Evolutionary conservation across 2,888 invertebrate species (phyloP).

Genomic region (Dolichomitus sp.): DNA sequence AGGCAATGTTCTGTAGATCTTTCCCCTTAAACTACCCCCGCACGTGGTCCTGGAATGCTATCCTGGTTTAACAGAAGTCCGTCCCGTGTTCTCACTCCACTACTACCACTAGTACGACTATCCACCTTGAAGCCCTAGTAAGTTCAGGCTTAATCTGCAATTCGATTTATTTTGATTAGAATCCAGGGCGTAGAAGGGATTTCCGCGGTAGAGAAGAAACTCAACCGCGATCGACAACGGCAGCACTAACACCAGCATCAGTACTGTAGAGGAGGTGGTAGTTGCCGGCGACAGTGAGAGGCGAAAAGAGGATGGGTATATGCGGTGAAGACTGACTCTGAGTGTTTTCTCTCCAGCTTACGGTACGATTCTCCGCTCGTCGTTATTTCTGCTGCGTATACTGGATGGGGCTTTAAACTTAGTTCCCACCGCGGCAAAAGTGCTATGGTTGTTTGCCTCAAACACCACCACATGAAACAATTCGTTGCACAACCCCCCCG

Average conservation of each 20-base stretch:
- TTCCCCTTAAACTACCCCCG: background rate
- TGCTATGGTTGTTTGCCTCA: background rate
- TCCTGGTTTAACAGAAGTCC: slow-evolving; percentile 32
- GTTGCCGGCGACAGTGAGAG: slow-evolving; percentile 7
- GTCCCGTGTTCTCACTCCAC: slow-evolving; percentile 11
- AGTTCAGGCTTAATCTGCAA: slow-evolving; percentile 73
- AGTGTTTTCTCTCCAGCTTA: slow-evolving; percentile 57
- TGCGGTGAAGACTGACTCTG: slow-evolving; percentile 38
- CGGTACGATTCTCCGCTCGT: slow-evolving; percentile 30
- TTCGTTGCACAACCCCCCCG: slow-evolving; percentile 37
- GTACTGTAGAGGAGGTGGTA: background rate
- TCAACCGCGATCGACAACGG: slow-evolving; percentile 48
- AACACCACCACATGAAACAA: slow-evolving; percentile 25
- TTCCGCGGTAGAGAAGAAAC: slow-evolving; percentile 35
- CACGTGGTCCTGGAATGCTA: slow-evolving; percentile 41
- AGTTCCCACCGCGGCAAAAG: background rate
- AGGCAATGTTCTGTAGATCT: slow-evolving; percentile 1
- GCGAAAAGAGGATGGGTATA: background rate
- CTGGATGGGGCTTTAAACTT: slow-evolving; percentile 38
- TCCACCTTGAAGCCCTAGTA: slow-evolving; percentile 39
- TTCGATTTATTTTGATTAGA: slow-evolving; percentile 78
- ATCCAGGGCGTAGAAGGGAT: slow-evolving; percentile 59
- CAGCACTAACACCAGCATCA: background rate
- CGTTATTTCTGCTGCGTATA: slow-evolving; percentile 56
- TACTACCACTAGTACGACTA: background rate